Base-by-base conservation (phyloP, 2,888 invertebrate genomes). In the Drosophila multiciliata region DNA sequence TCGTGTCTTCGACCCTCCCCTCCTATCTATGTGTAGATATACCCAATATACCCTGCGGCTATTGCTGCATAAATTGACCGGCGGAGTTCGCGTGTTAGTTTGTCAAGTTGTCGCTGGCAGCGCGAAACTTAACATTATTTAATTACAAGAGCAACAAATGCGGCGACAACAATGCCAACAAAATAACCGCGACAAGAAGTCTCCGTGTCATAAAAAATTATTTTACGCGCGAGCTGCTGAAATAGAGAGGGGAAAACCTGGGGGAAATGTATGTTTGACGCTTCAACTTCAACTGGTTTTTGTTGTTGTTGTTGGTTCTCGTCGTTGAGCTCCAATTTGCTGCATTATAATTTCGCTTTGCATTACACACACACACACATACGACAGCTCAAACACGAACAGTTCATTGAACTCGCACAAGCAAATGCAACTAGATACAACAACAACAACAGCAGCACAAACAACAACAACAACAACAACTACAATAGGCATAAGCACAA, bases 261-360 rank as follows among this genome's bases (percentile, higher is more conserved):
- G 42, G 23, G 38, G 29, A n/a, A 50, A 17, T 53, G 33, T 35
- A 33, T 58, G 40, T 64, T 33, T 54, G 55, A 65, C 66, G 78
- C 61, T 61, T 63, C 35, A 66, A 66, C 54, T 71, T 70, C 73
- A 86, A 83, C 83, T 81, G 66, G 83, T 83, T 83, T 76, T 48
- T 67, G n/a, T 11, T 29, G 45, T 20, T 52, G 29, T 53, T 66
- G 55, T 55, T 55, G 58, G 52, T 66, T 74, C 62, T 62, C 40
- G 65, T 75, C 60, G 69, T 73, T 54, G 64, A 76, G 76, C 73
- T 73, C 76, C 79, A 80, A 79, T 80, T 80, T 79, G 80, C 80
- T 78, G 77, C 85, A 87, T 85, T 80, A 87, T 85, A 85, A 87
- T 87, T 85, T 84, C 61, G 84, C 86, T 81, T 82, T 80, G 83